Evolutionary conservation across 2,113 vertebrate genomes (phyloP).

Genomic region (Actenoides hombroni): DNA sequence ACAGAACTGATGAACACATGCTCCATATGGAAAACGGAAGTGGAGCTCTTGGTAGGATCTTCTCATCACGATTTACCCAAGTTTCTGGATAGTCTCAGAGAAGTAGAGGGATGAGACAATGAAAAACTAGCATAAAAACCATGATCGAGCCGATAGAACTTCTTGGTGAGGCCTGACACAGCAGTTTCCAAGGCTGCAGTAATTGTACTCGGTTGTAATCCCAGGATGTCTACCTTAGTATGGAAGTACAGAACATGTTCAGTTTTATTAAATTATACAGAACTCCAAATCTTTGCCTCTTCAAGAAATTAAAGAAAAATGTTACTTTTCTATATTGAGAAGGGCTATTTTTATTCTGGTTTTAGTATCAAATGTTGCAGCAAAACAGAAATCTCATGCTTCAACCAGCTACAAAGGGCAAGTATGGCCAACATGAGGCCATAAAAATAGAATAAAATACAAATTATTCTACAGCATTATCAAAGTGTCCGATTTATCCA

Average conservation of each 20-base stretch:
- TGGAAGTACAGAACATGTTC: background rate
- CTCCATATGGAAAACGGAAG: rapidly evolving
- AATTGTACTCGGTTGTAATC: background rate
- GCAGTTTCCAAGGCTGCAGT: background rate
- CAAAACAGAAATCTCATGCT: background rate
- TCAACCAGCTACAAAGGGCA: background rate
- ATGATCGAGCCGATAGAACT: background rate
- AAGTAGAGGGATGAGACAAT: background rate
- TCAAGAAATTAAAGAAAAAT: background rate
- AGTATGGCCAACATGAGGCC: background rate
- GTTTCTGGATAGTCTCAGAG: background rate
- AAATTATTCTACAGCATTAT: background rate
- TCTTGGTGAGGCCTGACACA: background rate
- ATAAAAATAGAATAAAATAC: background rate
- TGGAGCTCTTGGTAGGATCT: background rate
- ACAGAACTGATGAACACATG: background rate
- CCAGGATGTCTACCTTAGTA: background rate
- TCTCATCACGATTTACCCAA: background rate
- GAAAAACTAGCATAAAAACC: background rate
- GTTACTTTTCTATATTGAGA: background rate
- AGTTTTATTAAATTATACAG: background rate
- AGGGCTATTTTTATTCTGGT: background rate
- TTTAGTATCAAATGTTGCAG: background rate
- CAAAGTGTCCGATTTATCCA: background rate
- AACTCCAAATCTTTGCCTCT: background rate